Conservation (phyloP, 1,140 invertebrate species). For the Psix sp. region DNA sequence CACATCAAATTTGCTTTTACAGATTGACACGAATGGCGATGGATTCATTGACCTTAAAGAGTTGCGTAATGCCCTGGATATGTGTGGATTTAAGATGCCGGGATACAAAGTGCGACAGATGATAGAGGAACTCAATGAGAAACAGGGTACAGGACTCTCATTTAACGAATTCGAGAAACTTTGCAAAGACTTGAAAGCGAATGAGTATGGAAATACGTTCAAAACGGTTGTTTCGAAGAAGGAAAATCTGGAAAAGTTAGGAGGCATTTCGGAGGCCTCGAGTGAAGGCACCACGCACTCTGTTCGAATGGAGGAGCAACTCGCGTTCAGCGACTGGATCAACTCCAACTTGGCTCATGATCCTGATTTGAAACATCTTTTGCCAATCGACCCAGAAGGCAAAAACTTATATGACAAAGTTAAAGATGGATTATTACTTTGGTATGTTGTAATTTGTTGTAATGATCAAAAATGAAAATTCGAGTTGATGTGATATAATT, state of each 20-base stretch:
- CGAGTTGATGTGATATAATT: too few species aligned
- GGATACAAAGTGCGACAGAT: constrained; percentile 94
- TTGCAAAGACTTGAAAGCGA: constrained; percentile 91
- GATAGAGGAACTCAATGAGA: constrained; percentile 90
- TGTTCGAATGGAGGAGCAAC: constrained; percentile 94
- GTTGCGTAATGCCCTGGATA: constrained; percentile 91
- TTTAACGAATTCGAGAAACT: constrained; percentile 94
- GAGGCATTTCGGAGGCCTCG: constrained; percentile 96
- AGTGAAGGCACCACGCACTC: constrained; percentile 96
- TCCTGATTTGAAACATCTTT: constrained; percentile 90
- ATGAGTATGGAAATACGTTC: constrained; percentile 93
- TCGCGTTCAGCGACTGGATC: constrained; percentile 99
- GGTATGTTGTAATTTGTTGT: too few species aligned
- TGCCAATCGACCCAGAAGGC: constrained; percentile 94
- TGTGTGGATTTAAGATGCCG: constrained; percentile 94
- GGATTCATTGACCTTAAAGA: constrained; percentile 94
- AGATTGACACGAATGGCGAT: constrained; percentile 95
- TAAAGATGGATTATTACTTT: constrained; percentile 97
- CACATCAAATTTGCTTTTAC: too few species aligned
- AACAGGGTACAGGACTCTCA: constrained; percentile 86
- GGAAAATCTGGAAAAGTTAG: constrained; percentile 93
- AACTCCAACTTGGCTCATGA: constrained; percentile 95
- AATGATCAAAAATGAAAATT: too few species aligned
- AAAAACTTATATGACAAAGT: constrained; percentile 94
- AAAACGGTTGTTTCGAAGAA: constrained; percentile 95